Evolutionary conservation across 2,888 invertebrate species (phyloP).

Genomic region (Electrophaes corylata): DNA sequence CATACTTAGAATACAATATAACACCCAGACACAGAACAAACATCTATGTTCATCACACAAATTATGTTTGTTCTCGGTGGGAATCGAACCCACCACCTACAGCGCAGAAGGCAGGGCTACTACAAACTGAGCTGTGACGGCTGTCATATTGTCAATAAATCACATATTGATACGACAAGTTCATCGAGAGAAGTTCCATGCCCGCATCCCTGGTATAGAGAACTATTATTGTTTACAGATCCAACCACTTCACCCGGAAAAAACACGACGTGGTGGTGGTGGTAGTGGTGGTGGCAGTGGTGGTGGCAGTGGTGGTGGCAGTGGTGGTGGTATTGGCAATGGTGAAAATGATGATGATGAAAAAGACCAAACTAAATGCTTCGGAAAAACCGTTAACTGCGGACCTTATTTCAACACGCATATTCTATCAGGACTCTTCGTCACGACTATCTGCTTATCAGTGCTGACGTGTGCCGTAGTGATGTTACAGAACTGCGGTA

Average conservation of each 20-base stretch:
- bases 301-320: not conserved
- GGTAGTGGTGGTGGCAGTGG: not conserved
- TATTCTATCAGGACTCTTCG: constrained; percentile 50
- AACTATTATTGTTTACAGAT: constrained; percentile 34
- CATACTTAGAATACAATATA: too few species aligned
- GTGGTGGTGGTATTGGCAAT: not conserved
- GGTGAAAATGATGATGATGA: not conserved
- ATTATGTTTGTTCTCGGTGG: too few species aligned
- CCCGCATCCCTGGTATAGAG: too few species aligned
- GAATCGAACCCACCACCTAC: too few species aligned
- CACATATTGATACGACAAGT: too few species aligned
- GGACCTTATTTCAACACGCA: constrained; percentile 55
- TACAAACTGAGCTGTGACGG: too few species aligned
- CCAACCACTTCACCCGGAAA: constrained; percentile 30
- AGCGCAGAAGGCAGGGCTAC: too few species aligned
- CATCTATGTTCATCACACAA: too few species aligned
- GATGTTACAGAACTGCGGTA: constrained; percentile 42
- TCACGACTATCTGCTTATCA: constrained; percentile 40
- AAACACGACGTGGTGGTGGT: not conserved
- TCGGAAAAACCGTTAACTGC: constrained; percentile 53
- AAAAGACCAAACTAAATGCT: constrained; percentile 24
- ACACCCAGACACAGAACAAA: too few species aligned
- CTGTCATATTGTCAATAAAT: too few species aligned
- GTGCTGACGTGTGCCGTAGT: constrained; percentile 51
- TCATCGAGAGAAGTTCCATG: too few species aligned